These are phyloP conservation scores for Coreoperca whiteheadi DNA, from an alignment of 2,113 vertebrate genomes.

Conservation along the genomic window DNA sequence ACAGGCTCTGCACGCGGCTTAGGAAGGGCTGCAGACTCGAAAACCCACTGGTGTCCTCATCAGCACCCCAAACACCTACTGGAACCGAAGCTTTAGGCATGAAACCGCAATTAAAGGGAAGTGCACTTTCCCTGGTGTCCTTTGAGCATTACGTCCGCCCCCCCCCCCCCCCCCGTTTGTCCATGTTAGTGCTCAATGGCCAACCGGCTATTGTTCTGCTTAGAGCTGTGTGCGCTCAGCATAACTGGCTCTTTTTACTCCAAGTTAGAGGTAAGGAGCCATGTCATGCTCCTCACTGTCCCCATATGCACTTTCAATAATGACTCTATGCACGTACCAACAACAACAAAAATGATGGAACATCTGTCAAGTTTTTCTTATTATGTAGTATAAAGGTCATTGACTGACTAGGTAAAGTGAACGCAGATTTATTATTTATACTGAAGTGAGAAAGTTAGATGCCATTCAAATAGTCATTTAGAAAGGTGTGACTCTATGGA, in stretches of 20 bases:
- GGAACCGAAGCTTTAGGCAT: constrained; percentile 49
- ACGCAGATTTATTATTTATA: background rate
- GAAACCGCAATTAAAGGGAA: constrained; percentile 61
- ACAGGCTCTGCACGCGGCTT: constrained; percentile 24
- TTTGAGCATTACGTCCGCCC: constrained; percentile 17
- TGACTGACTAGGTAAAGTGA: background rate
- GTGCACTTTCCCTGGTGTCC: constrained; percentile 27
- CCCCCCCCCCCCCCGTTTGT: background rate
- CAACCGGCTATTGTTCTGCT: constrained; percentile 4
- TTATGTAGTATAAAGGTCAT: constrained; percentile 15
- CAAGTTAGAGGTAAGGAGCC: constrained; percentile 19
- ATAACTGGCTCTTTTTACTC: constrained; percentile 30
- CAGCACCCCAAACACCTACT: constrained; percentile 35
- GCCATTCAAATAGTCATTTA: background rate
- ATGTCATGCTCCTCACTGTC: constrained; percentile 10
- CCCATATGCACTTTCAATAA: background rate
- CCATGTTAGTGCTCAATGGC: background rate
- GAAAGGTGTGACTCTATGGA: background rate
- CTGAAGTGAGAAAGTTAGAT: background rate
- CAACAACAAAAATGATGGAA: background rate
- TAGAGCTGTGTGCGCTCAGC: constrained; percentile 18
- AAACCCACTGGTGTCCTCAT: constrained; percentile 46
- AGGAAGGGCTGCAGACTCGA: constrained; percentile 8
- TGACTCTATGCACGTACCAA: background rate
- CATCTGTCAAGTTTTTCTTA: background rate